These are phyloP conservation scores for Passer montanus DNA, from an alignment of 2,113 vertebrate genomes.

Conservation along the genomic window DNA sequence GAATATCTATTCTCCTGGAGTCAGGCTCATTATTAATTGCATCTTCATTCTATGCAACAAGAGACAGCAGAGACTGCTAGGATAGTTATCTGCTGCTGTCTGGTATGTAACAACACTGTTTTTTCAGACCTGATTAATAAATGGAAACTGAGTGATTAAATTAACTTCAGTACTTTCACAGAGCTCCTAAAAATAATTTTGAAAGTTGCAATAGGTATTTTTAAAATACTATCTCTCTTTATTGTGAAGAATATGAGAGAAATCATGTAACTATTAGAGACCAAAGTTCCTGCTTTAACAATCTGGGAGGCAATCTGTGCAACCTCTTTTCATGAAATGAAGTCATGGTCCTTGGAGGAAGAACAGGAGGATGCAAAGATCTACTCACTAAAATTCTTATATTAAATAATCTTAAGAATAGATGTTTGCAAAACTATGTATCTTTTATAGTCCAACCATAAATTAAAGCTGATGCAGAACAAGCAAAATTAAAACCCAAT, in stretches of 20 bases:
- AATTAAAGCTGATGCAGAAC: background rate
- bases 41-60: slow-evolving; percentile 40
- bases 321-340: background rate
- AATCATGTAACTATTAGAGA: background rate
- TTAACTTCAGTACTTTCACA: slow-evolving; percentile 75
- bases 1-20: background rate
- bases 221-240: background rate
- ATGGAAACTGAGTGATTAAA: slow-evolving; percentile 81
- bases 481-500: background rate
- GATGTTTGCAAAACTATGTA: background rate
- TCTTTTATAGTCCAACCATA: background rate
- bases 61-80: background rate
- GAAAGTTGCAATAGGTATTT: background rate
- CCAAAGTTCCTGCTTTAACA: background rate
- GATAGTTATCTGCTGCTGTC: slow-evolving; percentile 80
- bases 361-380: background rate
- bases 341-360: background rate
- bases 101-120: slow-evolving; percentile 74
- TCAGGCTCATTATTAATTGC: slow-evolving; percentile 46
- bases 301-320: background rate
- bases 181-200: slow-evolving; percentile 73
- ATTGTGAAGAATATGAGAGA: background rate
- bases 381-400: background rate
- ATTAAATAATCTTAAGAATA: background rate
- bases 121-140: slow-evolving; percentile 81